Evolutionary conservation across 2,888 invertebrate genomes (phyloP), one percentile per base, ranked within the genome.

Genomic region (Malacosoma neustria): DNA sequence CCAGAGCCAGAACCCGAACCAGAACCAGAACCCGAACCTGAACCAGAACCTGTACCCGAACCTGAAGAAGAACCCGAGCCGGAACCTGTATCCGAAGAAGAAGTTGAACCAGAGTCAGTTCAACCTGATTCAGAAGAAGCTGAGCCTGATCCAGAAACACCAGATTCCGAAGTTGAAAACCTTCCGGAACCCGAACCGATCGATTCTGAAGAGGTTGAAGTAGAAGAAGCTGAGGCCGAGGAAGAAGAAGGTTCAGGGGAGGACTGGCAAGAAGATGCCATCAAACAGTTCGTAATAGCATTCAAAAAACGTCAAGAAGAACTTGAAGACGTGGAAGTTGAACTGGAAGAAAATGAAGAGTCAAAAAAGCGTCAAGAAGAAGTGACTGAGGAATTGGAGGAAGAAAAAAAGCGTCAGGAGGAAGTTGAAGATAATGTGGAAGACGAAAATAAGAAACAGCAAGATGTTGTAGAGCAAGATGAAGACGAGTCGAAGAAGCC

Each of bases 1-100:
- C 61, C 71, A 0, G 80, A 82, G 40, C 41, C 49, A 0, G 72
- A 74, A 40, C 66, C 76, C 0, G 79, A 73, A 43, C 72, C 82
- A 1, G 63, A 52, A 11, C 36, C 42, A 0, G 61, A 58, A 35
- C 37, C 73, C 0, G 74, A 82, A 47, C 57, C 72, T 0, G 79
- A 60, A 39, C 54, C 69, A 0, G 67, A 72, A 37, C 57, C 72
- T 0, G 64, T 74, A 31, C 60, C 79, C 0, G 72, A 77, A 40
- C 61, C 81, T 0, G 69, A 69, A 41, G 48, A 61, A 2, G 68
- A 71, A 35, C 50, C 87, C 0, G 79, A 87, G 47, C 62, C 80
- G 0, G 68, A 61, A 31, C 64, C 68, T 0, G 73, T 87, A 46
- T 61, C 73, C 0, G 63, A 70, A 37, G 52, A 47, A 0, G 57